Evolutionary conservation across 2,797 vertebrate species (phyloP), one percentile per base, ranked within the genome.

Genomic region (Pseudotriccus pelzelni): DNA sequence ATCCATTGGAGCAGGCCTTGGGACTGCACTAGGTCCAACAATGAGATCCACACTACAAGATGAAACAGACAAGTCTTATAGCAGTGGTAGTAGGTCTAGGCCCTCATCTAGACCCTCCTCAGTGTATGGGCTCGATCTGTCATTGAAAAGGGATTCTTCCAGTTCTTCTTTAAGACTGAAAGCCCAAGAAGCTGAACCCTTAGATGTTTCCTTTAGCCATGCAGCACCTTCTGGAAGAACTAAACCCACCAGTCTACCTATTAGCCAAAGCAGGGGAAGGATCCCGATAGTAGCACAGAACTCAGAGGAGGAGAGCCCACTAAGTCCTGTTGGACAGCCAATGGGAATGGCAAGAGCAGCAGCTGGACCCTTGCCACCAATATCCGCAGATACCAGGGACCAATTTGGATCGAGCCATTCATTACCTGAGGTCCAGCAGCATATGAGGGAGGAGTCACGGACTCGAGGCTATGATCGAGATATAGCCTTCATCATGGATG

Each of bases 351-450:
- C 99, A 67, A 98, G 99, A 97, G 99, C 99, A 22, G 99, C 99
- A 62, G 99, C 99, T 88, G 99, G 99, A 95, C 99, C 99, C 67
- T 98, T 99, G 41, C 99, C 99, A 85, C 99, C 99, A 67, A 99
- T 99, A 97, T 99, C 99, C 39, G 99, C 99, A 95, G 99, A 99
- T 94, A 99, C 99, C 46, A 98, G 99, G 94, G 99, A 99, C 95
- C 99, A 99, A 82, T 99, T 99, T 98, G 99, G 99, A 84, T 99
- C 99, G 12, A 99, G 99, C 97, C 99, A 99, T 97, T 99, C 99
- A 24, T 97, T 99, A 95, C 99, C 99, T 77, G 99, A 99, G 97
- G 99, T 99, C 87, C 99, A 99, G 89, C 99, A 99, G 94, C 99
- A 99, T 93, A 99, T 99, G 99, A 99, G 99, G 96, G 99, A 99